Evolutionary conservation across 2,888 invertebrate genomes (phyloP).

Genomic region (Monoplex corrugatus): DNA sequence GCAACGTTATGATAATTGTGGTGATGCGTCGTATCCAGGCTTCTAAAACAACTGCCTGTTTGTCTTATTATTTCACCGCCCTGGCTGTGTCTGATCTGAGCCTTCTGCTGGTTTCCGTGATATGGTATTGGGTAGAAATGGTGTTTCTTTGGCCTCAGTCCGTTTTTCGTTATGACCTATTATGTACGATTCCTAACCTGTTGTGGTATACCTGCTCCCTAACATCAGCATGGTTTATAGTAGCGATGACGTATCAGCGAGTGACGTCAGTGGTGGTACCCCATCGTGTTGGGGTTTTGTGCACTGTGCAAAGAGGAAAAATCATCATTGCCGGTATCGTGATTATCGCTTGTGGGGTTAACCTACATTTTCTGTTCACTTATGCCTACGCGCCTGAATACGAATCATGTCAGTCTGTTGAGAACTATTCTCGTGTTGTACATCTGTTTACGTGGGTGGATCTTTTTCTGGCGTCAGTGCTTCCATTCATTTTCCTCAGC

Average conservation of each 20-base stretch:
- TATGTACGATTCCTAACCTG: neutral
- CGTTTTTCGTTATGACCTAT: neutral
- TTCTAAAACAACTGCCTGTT: neutral
- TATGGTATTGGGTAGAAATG: neutral
- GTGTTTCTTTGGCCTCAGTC: neutral
- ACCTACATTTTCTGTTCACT: neutral
- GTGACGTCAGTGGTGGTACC: conserved; percentile 1
- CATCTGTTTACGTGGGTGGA: neutral
- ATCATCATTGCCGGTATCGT: neutral
- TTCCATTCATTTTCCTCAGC: neutral
- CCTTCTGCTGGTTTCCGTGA: neutral
- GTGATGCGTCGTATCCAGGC: neutral
- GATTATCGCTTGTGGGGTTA: neutral
- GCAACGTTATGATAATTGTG: neutral
- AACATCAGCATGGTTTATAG: neutral
- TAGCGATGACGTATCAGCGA: neutral
- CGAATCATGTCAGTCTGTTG: neutral
- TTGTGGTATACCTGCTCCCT: neutral
- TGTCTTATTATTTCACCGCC: neutral
- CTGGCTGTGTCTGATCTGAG: neutral
- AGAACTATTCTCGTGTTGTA: neutral
- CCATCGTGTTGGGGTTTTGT: neutral
- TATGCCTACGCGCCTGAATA: neutral
- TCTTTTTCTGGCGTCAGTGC: neutral
- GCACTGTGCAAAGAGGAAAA: neutral